These are phyloP conservation scores for Chelonoidis abingdonii DNA, from an alignment of 2,113 vertebrate species.

Conservation along the genomic window DNA sequence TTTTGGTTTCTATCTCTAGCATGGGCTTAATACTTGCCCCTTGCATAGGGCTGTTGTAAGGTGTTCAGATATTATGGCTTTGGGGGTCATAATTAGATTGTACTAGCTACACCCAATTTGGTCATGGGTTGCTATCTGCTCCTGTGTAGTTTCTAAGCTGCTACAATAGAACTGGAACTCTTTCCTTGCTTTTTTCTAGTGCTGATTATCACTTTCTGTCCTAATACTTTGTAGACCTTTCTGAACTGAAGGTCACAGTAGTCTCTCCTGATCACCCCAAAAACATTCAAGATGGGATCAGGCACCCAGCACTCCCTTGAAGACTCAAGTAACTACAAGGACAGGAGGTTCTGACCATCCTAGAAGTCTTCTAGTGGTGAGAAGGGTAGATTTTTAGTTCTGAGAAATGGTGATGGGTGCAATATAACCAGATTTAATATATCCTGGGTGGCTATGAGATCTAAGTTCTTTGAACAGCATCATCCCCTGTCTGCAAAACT, in stretches of 20 bases:
- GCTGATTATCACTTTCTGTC: not conserved
- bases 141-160: not conserved
- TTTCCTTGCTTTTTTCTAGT: not conserved
- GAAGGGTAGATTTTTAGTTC: not conserved
- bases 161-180: not conserved
- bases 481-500: not conserved
- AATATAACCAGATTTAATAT: not conserved
- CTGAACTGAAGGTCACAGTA: not conserved
- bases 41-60: not conserved
- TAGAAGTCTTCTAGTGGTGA: not conserved
- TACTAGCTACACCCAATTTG: accelerated
- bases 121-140: not conserved
- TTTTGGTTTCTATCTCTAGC: not conserved
- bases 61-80: not conserved
- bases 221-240: not conserved
- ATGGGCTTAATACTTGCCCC: not conserved
- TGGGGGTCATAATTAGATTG: not conserved
- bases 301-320: not conserved
- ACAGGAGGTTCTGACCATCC: not conserved
- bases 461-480: not conserved
- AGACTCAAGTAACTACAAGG: not conserved
- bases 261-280: not conserved
- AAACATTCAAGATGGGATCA: not conserved
- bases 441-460: not conserved
- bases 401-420: not conserved